Percentiles rank a stretch among this genome's conserved stretches.
These are phyloP conservation scores for Tenualosa thibaudeaui DNA, from an alignment of 2,797 vertebrate species.

Conservation along the genomic window DNA sequence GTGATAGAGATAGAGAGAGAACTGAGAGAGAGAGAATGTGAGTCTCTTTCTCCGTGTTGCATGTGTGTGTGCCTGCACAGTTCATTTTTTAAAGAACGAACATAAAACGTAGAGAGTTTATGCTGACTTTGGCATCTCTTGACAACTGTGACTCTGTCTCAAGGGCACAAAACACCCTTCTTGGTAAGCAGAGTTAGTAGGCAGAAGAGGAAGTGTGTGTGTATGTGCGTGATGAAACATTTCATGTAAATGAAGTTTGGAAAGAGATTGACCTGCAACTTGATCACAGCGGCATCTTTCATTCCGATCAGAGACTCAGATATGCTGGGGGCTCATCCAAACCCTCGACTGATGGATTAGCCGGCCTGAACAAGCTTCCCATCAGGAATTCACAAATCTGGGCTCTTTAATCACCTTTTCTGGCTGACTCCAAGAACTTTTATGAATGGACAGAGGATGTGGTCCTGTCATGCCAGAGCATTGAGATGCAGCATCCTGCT, in stretches of 20 bases:
- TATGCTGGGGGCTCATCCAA: constrained; percentile 43
- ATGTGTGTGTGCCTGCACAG: not conserved
- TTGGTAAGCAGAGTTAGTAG: constrained; percentile 49
- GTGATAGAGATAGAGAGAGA: not conserved
- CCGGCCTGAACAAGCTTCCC: constrained; percentile 44
- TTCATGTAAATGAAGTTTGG: constrained; percentile 56
- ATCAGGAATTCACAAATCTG: constrained; percentile 52
- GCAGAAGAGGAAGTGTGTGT: constrained; percentile 6
- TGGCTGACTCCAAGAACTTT: constrained; percentile 45
- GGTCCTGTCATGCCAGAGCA: not conserved
- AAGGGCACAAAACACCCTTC: constrained; percentile 47
- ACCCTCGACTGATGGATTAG: constrained; percentile 56
- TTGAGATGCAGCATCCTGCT: not conserved
- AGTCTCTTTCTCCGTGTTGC: not conserved
- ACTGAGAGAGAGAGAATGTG: not conserved
- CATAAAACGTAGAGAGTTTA: constrained; percentile 16
- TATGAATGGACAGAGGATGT: constrained; percentile 36
- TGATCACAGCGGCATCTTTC: constrained; percentile 58
- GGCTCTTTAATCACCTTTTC: constrained; percentile 49
- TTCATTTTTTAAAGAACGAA: not conserved
- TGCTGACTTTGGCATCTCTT: constrained; percentile 38
- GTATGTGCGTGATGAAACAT: constrained; percentile 29
- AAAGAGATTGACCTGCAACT: constrained; percentile 56
- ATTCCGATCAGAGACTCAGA: constrained; percentile 55
- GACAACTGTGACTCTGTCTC: constrained; percentile 38